These are phyloP conservation scores for Isaurus tuberculatus DNA, from an alignment of 92 coral and sea anemone genomes.

Conservation along the genomic window DNA sequence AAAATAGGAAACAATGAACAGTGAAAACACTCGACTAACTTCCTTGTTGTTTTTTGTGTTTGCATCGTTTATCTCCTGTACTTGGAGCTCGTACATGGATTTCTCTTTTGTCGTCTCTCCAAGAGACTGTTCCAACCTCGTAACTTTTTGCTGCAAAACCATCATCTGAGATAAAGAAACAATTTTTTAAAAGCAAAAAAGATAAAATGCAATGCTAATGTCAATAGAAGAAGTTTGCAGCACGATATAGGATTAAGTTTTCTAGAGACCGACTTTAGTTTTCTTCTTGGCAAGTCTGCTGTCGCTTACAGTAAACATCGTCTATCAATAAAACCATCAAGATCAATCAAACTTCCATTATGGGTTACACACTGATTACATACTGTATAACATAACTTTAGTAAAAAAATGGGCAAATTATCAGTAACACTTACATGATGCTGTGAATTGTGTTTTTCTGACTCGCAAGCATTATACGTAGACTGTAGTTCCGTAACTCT, in stretches of 20 bases:
- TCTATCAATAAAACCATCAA: too few relatives aligned
- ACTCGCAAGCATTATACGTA: slow-evolving; percentile 64
- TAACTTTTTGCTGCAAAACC: slow-evolving; percentile 58
- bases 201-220: too few relatives aligned
- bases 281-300: too few relatives aligned
- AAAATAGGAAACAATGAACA: too few relatives aligned
- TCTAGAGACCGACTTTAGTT: too few relatives aligned
- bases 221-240: too few relatives aligned
- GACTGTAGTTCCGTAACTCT: slow-evolving; percentile 69
- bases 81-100: slow-evolving; percentile 37
- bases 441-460: slow-evolving; percentile 67
- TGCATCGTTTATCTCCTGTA: slow-evolving; percentile 30
- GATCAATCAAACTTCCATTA: too few relatives aligned
- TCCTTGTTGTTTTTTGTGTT: slow-evolving; percentile 37
- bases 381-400: too few relatives aligned
- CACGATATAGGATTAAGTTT: too few relatives aligned
- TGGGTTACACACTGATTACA: too few relatives aligned
- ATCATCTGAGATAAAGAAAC: slow-evolving; percentile 15
- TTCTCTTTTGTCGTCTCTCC: slow-evolving; percentile 47
- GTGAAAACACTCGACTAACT: background rate
- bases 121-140: slow-evolving; percentile 59
- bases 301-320: too few relatives aligned
- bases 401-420: background rate
- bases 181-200: background rate
- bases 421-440: slow-evolving; percentile 43